Evolutionary conservation across 2,888 invertebrate genomes (phyloP).

Genomic region (Alloscopus bannaensis): DNA sequence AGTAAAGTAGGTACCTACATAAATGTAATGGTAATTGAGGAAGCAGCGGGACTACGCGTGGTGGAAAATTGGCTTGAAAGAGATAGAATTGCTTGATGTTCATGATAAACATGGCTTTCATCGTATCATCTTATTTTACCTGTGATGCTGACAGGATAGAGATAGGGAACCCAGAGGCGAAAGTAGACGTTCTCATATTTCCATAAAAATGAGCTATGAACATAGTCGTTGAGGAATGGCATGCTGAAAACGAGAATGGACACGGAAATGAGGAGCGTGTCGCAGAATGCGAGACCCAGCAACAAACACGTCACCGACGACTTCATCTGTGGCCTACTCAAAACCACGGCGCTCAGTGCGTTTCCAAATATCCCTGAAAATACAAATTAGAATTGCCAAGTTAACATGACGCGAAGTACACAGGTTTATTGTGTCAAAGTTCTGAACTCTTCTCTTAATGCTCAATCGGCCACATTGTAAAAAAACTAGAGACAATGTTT

Average conservation of each 20-base stretch:
- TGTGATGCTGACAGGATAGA: slow-evolving; percentile 72
- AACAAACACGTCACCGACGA: slow-evolving; percentile 96
- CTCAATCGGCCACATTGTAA: too few species aligned
- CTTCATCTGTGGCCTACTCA: slow-evolving; percentile 95
- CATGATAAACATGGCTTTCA: slow-evolving; percentile 4
- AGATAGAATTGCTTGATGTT: slow-evolving; percentile 12
- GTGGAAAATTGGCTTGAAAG: too few species aligned
- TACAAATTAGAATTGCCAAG: too few species aligned
- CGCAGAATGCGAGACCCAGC: slow-evolving; percentile 94
- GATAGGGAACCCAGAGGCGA: slow-evolving; percentile 71
- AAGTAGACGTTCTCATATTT: slow-evolving; percentile 70
- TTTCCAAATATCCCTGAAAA: slow-evolving; percentile 92
- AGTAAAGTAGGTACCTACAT: not conserved
- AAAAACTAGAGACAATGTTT: too few species aligned
- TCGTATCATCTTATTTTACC: slow-evolving; percentile 46
- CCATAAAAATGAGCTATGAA: slow-evolving; percentile 77
- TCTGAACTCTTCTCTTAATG: too few species aligned
- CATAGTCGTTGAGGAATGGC: slow-evolving; percentile 89
- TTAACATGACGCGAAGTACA: not conserved
- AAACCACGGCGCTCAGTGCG: slow-evolving; percentile 91
- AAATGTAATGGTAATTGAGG: too few species aligned
- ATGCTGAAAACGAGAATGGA: slow-evolving; percentile 91
- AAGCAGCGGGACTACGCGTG: not conserved
- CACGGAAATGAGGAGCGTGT: slow-evolving; percentile 91
- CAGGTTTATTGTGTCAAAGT: too few species aligned